A percentile compares a stretch with the other conserved stretches of the same genome.
These are phyloP conservation scores for Halichoeres trimaculatus DNA, from an alignment of 2,113 vertebrate species.

Conservation along the genomic window DNA sequence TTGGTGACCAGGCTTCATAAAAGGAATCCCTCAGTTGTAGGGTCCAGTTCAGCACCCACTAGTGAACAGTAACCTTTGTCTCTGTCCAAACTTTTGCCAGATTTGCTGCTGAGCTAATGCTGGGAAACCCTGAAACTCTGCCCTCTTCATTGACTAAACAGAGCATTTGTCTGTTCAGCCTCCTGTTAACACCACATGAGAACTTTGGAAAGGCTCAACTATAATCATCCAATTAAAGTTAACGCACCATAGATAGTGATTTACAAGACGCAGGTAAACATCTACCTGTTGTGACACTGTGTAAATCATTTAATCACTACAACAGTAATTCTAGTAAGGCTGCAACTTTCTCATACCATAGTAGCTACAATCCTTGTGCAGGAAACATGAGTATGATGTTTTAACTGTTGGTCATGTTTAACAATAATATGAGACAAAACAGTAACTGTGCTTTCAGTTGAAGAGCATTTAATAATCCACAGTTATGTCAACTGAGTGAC, in stretches of 20 bases:
- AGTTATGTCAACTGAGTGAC: neutral
- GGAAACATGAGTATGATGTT: neutral
- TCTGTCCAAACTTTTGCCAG: constrained; percentile 51
- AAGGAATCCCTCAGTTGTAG: constrained; percentile 22
- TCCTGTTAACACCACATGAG: constrained; percentile 43
- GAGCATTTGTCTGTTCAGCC: constrained; percentile 60
- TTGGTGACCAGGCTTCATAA: constrained; percentile 40
- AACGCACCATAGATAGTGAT: constrained; percentile 44
- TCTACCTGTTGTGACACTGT: constrained; percentile 18
- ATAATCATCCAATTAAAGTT: constrained; percentile 53
- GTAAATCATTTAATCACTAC: constrained; percentile 41
- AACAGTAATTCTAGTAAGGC: neutral
- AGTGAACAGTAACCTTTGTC: constrained; percentile 73
- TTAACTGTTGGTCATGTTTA: neutral
- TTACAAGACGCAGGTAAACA: constrained; percentile 54
- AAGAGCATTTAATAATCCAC: neutral
- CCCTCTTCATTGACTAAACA: constrained; percentile 49
- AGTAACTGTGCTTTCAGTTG: neutral
- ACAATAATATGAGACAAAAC: neutral
- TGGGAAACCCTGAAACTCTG: constrained; percentile 64
- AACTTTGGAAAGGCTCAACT: constrained; percentile 37
- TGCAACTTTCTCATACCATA: constrained; percentile 8
- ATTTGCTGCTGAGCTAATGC: constrained; percentile 54
- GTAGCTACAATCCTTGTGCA: neutral
- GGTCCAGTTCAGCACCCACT: constrained; percentile 73